Base-by-base conservation (phyloP, 2,797 vertebrate species). In the Sebastes taczanowskii region DNA sequence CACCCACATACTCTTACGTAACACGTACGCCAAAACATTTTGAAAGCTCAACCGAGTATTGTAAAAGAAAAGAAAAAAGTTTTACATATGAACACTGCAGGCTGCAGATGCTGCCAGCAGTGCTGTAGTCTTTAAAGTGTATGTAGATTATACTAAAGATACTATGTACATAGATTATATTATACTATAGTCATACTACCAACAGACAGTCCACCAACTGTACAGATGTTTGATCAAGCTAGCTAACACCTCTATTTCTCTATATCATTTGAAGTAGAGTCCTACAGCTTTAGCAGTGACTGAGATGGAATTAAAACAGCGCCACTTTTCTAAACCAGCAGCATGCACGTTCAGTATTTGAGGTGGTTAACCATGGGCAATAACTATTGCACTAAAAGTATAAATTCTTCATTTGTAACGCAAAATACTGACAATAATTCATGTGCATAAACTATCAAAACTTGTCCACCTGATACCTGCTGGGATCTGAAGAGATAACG, bases 241-340 rank as follows among this genome's bases (percentile, higher is more conserved):
- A 66, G 11, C n/a, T 25, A 16, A 58, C 25, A 18, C 49, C 35
- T 77, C 52, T 1, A 46, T 65, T n/a, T 60, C 4, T 55, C 58
- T 55, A 0, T 55, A 23, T 1, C 32, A 34, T 60, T 59, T 59
- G 0, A 59, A 29, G 52, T 38, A 9, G 8, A 53, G 23, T 58
- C 55, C 55, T 25, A 23, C 23, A 59, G 14, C 16, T 59, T 29
- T 25, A 16, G 56, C 23, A 16, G 13, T 8, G 25, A 3, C 32
- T 29, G 14, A 7, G 4, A 0, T 18, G 49, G 49, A 53, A 53
- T 53, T 0, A 53, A n/a, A 53, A 9, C 7, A 18, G 7, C 0
- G 14, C 7, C 27, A 53, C 0, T 53, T 22, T 0, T 29, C 46
- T 18, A 5, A 60, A 20, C 27, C 25, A 0, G 0, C 56, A 18